A percentile compares a stretch with the other conserved stretches of the same genome.
Evolutionary conservation across 2,888 invertebrate genomes (phyloP).

Genomic region (Pseudococcus longispinus): DNA sequence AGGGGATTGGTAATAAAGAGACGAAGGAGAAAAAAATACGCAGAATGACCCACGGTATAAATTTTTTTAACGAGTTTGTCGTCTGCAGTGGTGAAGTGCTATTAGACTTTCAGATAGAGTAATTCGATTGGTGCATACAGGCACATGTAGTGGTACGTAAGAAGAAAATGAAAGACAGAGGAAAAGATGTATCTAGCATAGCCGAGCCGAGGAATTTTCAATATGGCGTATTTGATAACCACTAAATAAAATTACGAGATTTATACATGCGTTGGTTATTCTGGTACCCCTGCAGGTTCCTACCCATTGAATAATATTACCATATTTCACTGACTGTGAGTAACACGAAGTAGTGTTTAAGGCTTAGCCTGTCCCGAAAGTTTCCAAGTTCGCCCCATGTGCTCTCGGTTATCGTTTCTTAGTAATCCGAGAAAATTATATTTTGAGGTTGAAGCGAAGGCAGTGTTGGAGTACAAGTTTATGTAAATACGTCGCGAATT

Average conservation of each 20-base stretch:
- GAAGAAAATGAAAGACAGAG: neutral
- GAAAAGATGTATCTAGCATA: neutral
- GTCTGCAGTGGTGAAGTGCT: neutral
- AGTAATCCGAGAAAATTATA: slow-evolving; percentile 46
- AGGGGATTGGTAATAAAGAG: neutral
- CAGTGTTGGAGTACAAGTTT: slow-evolving; percentile 16
- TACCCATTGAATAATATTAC: slow-evolving; percentile 41
- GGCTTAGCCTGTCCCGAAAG: slow-evolving; percentile 39
- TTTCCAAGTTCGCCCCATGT: slow-evolving; percentile 39
- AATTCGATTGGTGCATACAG: neutral
- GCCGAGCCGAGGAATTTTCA: neutral
- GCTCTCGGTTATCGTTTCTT: slow-evolving; percentile 39
- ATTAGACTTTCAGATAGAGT: neutral
- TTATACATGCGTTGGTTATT: slow-evolving; percentile 20
- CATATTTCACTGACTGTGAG: slow-evolving; percentile 26
- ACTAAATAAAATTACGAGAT: slow-evolving; percentile 44
- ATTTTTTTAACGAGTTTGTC: neutral
- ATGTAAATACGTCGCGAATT: slow-evolving; percentile 22
- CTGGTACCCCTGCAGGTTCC: slow-evolving; percentile 16
- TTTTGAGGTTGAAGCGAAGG: slow-evolving; percentile 19
- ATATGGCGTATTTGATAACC: slow-evolving; percentile 34
- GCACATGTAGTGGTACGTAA: neutral
- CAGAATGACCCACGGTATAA: neutral
- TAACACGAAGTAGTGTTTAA: slow-evolving; percentile 38
- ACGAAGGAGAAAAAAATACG: neutral